Percentiles rank a stretch among this genome's conserved stretches.
These are phyloP conservation scores for Ditylenchus dipsaci DNA, from an alignment of 1,140 invertebrate genomes.

Conservation along the genomic window DNA sequence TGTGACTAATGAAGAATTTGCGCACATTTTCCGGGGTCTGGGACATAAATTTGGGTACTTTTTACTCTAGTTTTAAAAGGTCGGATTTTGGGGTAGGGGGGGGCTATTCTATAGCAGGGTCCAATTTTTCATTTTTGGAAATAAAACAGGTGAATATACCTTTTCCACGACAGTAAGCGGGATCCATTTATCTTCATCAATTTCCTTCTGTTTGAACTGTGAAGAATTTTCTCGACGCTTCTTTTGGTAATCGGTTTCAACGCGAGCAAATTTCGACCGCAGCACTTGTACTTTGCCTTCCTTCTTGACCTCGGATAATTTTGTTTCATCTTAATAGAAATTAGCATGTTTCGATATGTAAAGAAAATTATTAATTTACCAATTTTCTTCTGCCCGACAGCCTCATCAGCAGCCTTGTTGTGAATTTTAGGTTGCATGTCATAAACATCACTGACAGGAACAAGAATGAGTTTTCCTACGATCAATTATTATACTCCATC, in stretches of 20 bases:
- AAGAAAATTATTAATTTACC: neutral
- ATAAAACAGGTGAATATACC: neutral
- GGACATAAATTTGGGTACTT: no score
- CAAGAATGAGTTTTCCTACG: neutral
- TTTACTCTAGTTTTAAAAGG: no score
- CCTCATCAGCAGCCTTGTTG: neutral
- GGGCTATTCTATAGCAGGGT: no score
- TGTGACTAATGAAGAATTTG: no score
- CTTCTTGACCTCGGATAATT: neutral
- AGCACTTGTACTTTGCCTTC: neutral
- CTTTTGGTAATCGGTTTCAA: conserved; percentile 20
- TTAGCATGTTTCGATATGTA: neutral
- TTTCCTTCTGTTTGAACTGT: conserved; percentile 18
- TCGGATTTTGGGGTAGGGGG: no score
- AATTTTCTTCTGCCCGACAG: neutral
- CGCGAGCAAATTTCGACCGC: conserved; percentile 12
- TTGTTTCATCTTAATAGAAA: neutral
- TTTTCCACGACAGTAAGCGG: neutral
- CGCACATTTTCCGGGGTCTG: no score
- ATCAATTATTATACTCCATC: no score
- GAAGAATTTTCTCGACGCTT: conserved; percentile 21
- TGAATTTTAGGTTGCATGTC: neutral
- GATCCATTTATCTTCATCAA: conserved; percentile 15
- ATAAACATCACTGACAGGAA: neutral
- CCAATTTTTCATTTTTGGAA: no score